Evolutionary conservation across 2,797 vertebrate genomes (phyloP), one percentile per base, ranked within the genome.

Genomic region (Tangara arthus): DNA sequence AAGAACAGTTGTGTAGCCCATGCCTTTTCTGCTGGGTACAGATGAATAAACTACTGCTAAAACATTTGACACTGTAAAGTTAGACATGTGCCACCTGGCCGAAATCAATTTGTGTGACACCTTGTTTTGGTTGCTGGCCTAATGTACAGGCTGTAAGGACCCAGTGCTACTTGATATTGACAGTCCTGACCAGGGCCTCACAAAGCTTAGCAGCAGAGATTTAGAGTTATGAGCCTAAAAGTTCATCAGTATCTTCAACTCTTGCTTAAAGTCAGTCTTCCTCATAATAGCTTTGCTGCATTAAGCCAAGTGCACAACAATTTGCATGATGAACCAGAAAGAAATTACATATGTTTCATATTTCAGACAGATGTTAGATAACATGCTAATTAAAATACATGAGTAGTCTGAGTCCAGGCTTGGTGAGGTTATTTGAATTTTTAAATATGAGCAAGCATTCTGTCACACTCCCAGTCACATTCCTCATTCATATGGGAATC

Each of bases 361-460:
- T 80, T 87, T 94, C 82, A 72, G 44, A 56, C 50, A 82, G 72
- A 69, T 83, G 82, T 87, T 87, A 65, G 79, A 68, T 81, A 94
- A 65, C 55, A 79, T 34, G 12, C 42, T 86, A 87, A 90, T 85
- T 94, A 87, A 92, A 94, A 84, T 56, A 71, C 34, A 76, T 12
- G 15, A 87, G 72, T 72, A 76, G 57, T 49, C 55, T 68, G 55
- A 95, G 69, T 88, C 68, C 60, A 66, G 61, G 37, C 65, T 86
- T 50, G 57, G 32, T 94, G 87, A 91, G 76, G 61, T 71, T 83
- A 78, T 85, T 69, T 59, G 84, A 86, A 35, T 89, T 92, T 92
- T 89, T 77, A 82, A 94, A 85, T 59, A 68, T 77, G 86, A 93
- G 47, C 3, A 6, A 80, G 61, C 4, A 3, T 65, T 90, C 44